Evolutionary conservation across 2,797 vertebrate genomes (phyloP).

Genomic region (Salarias fasciatus): DNA sequence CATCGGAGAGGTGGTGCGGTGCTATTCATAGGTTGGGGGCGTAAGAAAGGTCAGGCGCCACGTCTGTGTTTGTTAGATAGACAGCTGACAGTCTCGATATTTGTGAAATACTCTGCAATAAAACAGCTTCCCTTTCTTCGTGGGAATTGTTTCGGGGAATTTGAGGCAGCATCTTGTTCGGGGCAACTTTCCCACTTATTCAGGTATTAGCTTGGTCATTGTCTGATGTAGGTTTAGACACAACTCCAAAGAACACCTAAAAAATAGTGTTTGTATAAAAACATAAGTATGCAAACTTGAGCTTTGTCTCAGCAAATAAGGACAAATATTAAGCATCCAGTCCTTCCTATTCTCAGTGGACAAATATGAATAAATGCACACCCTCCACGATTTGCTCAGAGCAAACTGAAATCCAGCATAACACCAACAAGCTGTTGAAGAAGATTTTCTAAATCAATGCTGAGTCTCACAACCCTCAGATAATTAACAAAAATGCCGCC

Average conservation of each 20-base stretch:
- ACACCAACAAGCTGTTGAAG: constrained; percentile 27
- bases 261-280: background rate
- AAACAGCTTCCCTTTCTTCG: too few species aligned
- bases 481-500: constrained; percentile 17
- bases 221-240: too few species aligned
- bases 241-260: constrained; percentile 10
- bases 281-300: constrained; percentile 23
- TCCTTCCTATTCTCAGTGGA: constrained; percentile 2
- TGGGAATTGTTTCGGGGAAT: too few species aligned
- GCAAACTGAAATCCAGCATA: constrained; percentile 39
- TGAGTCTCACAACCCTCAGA: constrained; percentile 21
- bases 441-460: constrained; percentile 15
- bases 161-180: too few species aligned
- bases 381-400: constrained; percentile 38
- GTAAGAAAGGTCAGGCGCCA: too few species aligned
- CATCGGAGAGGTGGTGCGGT: too few species aligned
- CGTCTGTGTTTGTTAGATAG: too few species aligned
- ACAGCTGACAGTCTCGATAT: too few species aligned
- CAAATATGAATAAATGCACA: constrained; percentile 30
- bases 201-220: too few species aligned
- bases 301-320: constrained; percentile 11
- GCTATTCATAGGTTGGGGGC: too few species aligned
- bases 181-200: too few species aligned
- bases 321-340: constrained; percentile 20
- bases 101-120: too few species aligned